These are phyloP conservation scores for Tragopan temminckii DNA, from an alignment of 2,797 vertebrate genomes.

Conservation along the genomic window DNA sequence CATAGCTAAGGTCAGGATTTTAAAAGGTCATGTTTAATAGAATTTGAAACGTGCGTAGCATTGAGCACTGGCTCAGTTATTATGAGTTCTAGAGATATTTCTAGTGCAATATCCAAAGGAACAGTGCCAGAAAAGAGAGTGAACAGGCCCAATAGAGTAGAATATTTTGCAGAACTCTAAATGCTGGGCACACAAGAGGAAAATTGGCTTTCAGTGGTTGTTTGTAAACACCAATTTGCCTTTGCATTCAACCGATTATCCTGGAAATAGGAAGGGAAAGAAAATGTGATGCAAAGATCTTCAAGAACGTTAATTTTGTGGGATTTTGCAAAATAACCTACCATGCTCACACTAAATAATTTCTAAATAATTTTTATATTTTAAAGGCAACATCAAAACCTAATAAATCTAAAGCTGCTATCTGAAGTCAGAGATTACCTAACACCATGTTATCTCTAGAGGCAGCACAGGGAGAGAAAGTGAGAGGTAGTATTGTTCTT, in stretches of 20 bases:
- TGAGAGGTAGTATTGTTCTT: rapidly evolving
- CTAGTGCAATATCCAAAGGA: background rate
- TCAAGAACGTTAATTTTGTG: background rate
- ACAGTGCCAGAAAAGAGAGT: background rate
- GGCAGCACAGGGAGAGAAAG: background rate
- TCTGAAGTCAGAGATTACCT: background rate
- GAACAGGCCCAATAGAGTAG: background rate
- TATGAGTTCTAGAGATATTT: background rate
- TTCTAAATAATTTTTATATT: background rate
- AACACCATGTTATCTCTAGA: background rate
- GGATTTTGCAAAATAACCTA: background rate
- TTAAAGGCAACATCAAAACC: background rate
- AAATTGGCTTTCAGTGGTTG: background rate
- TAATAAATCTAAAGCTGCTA: background rate
- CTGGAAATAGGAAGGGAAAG: background rate
- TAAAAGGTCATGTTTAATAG: slow-evolving; percentile 8
- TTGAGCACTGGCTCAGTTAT: background rate
- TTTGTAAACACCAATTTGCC: background rate
- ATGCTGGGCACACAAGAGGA: background rate
- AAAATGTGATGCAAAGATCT: background rate
- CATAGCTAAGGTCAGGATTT: background rate
- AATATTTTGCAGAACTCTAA: background rate
- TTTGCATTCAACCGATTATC: background rate
- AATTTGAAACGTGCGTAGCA: slow-evolving; percentile 13
- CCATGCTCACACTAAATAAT: background rate